Evolutionary conservation across 2,113 vertebrate species (phyloP).

Genomic region (Phaetusa simplex): DNA sequence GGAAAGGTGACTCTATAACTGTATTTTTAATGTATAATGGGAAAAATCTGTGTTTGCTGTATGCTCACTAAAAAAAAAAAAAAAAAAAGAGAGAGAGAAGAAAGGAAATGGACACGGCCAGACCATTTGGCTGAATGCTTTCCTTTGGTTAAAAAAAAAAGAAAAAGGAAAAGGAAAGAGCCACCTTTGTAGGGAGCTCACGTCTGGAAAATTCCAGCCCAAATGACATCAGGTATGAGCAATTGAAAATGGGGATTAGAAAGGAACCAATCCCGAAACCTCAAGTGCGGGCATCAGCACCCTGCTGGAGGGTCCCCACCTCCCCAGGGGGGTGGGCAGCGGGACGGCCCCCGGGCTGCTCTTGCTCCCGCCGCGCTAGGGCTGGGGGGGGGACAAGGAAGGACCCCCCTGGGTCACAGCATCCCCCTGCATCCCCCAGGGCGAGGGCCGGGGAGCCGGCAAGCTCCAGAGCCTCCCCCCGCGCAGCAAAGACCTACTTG

Average conservation of each 20-base stretch:
- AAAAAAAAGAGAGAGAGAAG: neutral
- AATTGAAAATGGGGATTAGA: conserved; percentile 20
- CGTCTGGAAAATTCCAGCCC: conserved; percentile 47
- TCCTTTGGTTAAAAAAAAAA: neutral
- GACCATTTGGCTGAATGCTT: conserved; percentile 16
- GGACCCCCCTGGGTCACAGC: neutral
- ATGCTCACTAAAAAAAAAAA: neutral
- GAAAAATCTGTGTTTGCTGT: conserved; percentile 37
- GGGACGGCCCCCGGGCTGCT: accelerated
- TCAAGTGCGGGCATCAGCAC: neutral
- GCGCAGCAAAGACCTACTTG: neutral
- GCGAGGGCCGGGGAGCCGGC: neutral
- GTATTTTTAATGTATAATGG: conserved; percentile 38
- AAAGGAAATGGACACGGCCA: neutral
- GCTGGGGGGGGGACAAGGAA: neutral
- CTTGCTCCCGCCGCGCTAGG: accelerated
- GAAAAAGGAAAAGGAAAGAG: neutral
- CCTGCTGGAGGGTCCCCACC: neutral
- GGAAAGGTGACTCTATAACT: conserved; percentile 33
- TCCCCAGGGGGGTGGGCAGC: accelerated
- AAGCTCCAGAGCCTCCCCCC: neutral
- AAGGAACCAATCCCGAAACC: neutral
- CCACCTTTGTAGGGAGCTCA: conserved; percentile 39
- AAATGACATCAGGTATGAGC: conserved; percentile 38
- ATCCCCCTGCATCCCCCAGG: too few relatives aligned